Base-by-base conservation (phyloP, 2,113 vertebrate genomes). In the Brachyistius frenatus region DNA sequence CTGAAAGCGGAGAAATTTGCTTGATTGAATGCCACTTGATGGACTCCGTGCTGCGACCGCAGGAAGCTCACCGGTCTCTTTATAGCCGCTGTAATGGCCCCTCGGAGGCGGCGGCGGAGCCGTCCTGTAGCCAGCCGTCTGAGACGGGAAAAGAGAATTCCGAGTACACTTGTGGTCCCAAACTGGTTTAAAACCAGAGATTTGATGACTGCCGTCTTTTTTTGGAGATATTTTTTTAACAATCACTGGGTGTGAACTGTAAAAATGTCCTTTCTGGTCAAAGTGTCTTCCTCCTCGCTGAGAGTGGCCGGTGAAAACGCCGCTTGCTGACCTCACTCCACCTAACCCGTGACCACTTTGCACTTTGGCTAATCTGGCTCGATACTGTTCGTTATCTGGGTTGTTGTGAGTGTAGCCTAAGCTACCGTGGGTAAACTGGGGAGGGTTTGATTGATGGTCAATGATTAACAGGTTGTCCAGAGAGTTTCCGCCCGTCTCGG, bases 21-120 rank as follows among this genome's bases (percentile, higher is more conserved):
- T 62, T 46, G 73, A 56, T 65, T 66, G 66, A 68, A 63, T 60
- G n/a, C 37, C n/a, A 2, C 7, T 47, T 14, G 56, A 76, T 49
- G 53, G 32, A 11, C 57, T 75, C 39, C 1, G 9, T 8, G 1
- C 30, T 47, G 49, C 7, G 10, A 63, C 46, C 0, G 2, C 68
- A 65, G 76, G 13, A 3, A 47, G 44, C 60, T 53, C 74, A 16
- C 86, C 78, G 16, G n/a, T 71, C 35, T 86, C 80, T 55, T 49
- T 41, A 58, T 64, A 30, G 39, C 41, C 5, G 1, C 66, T 35
- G 58, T 73, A 56, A 70, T 36, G 57, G 8, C 37, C 14, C 32
- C 60, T 65, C 57, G 61, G 14, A 7, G 31, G 14, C 37, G 56
- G 41, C 23, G 35, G 76, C 1, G 8, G 61, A 65, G 33, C 5